phyloP scores from a whole-genome alignment of 2,113 vertebrate species.

The Rhadina sibilatrix region DNA sequence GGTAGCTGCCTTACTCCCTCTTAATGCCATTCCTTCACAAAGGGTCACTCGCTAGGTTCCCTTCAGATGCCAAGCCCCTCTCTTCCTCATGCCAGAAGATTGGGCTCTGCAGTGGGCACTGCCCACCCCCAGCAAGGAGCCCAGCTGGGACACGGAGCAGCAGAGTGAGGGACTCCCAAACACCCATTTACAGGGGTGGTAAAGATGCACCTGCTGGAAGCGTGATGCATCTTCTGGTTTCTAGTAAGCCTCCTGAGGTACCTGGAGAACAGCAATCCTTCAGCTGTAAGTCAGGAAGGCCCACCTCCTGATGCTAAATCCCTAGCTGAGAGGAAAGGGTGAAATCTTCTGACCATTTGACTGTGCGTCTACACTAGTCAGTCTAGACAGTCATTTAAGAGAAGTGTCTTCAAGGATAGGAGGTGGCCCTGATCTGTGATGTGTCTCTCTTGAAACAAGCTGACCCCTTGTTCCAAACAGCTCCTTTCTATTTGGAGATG shows the following conservation, averaged over 20 bases:
- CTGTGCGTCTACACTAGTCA: neutral
- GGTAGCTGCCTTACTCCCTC: neutral
- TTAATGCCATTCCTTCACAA: neutral
- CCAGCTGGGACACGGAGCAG: neutral
- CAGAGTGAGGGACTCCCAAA: neutral
- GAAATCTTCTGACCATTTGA: neutral
- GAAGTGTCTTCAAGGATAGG: rapidly evolving
- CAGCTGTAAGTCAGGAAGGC: neutral
- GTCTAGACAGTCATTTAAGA: neutral
- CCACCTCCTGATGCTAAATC: neutral
- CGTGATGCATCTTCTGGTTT: neutral
- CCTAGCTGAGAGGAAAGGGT: neutral
- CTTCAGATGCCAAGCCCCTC: neutral
- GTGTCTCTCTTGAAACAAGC: neutral
- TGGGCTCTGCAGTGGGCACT: neutral
- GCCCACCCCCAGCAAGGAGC: neutral
- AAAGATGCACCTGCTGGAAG: neutral
- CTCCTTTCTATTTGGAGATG: neutral
- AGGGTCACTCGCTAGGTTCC: rapidly evolving
- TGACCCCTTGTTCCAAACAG: neutral
- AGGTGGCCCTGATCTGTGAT: neutral
- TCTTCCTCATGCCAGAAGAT: neutral
- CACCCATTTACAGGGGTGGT: neutral
- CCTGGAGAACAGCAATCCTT: neutral
- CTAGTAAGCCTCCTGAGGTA: neutral